Evolutionary conservation across 2,113 vertebrate genomes (phyloP).

Genomic region (Zosterops lateralis): DNA sequence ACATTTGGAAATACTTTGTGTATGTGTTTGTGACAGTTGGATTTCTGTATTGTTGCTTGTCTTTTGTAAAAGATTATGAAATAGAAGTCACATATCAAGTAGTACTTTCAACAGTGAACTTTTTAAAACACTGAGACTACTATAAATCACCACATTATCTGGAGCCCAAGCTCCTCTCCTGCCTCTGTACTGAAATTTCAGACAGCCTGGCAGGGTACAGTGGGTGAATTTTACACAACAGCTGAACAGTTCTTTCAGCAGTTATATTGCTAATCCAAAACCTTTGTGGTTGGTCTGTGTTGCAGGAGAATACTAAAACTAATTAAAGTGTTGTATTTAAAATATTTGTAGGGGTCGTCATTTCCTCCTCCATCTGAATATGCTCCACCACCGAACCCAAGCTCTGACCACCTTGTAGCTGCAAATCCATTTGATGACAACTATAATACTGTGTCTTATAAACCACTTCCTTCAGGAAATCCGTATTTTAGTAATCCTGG

Average conservation of each 20-base stretch:
- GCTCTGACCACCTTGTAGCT: constrained; percentile 85
- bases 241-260: constrained; percentile 11
- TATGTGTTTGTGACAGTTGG: not conserved
- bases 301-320: constrained; percentile 8
- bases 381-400: constrained; percentile 84
- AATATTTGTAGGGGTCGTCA: constrained; percentile 73
- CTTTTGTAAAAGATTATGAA: not conserved
- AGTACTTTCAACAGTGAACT: not conserved
- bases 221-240: not conserved
- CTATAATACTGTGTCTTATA: constrained; percentile 77
- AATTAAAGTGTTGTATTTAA: constrained; percentile 56
- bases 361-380: constrained; percentile 84
- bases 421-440: constrained; percentile 88
- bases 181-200: constrained; percentile 22
- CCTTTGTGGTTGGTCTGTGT: not conserved
- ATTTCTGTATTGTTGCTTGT: not conserved
- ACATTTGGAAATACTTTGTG: not conserved
- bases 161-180: not conserved
- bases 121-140: not conserved
- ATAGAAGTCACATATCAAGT: not conserved
- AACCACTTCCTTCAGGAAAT: constrained; percentile 73
- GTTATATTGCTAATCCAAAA: not conserved
- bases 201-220: not conserved
- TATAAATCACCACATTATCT: not conserved
- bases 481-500: constrained; percentile 72